These are phyloP conservation scores for Acyrthosiphon pisum DNA, from an alignment of 1,140 invertebrate species.

Conservation along the genomic window DNA sequence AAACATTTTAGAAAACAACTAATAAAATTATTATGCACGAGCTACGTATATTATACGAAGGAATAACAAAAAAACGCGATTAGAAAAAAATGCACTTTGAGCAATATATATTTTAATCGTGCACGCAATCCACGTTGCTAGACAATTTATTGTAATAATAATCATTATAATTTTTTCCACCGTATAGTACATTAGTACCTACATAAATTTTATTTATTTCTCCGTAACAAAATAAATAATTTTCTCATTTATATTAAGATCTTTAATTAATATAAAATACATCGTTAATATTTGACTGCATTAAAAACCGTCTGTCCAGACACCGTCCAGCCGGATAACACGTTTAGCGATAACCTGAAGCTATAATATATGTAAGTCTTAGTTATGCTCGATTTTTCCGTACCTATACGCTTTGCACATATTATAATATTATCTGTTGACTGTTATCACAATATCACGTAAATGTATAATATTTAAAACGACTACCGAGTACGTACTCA, in stretches of 20 bases:
- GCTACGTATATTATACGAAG: too few relatives aligned
- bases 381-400: not conserved
- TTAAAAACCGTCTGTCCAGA: not conserved
- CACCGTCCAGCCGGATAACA: not conserved
- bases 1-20: not conserved
- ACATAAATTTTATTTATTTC: not conserved
- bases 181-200: too few relatives aligned
- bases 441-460: too few relatives aligned
- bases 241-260: not conserved
- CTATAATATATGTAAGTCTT: not conserved
- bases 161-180: not conserved
- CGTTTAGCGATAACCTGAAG: not conserved
- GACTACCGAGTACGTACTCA: too few relatives aligned
- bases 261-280: not conserved
- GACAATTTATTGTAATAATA: not conserved
- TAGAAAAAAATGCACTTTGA: not conserved
- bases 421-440: too few relatives aligned
- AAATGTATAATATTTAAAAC: too few relatives aligned
- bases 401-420: too few relatives aligned
- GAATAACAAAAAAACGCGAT: not conserved
- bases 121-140: not conserved
- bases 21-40: not conserved
- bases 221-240: not conserved
- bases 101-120: not conserved
- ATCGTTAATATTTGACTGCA: not conserved